Conservation (phyloP, 1,140 invertebrate species). For the Monomorium pharaonis region DNA sequence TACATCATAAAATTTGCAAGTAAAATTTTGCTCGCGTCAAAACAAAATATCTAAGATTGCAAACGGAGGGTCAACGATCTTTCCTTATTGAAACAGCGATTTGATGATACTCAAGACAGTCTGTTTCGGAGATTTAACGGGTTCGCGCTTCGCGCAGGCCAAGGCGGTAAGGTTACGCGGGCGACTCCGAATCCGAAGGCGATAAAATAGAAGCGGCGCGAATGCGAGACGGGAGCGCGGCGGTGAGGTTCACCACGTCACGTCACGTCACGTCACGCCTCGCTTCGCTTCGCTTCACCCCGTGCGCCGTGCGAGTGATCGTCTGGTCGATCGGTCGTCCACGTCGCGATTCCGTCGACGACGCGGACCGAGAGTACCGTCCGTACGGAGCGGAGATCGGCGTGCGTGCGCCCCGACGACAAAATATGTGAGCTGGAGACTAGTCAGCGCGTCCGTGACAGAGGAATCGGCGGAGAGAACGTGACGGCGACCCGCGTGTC, state of each 20-base stretch:
- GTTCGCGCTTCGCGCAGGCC: background rate
- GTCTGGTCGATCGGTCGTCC: background rate
- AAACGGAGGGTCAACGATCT: too few species aligned
- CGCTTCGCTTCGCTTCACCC: background rate
- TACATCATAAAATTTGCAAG: too few species aligned
- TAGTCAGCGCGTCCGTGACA: background rate
- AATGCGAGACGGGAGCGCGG: background rate
- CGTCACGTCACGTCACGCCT: background rate
- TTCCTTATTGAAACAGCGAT: background rate
- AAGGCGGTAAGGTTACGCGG: background rate
- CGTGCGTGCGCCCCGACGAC: background rate
- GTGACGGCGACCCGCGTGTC: background rate
- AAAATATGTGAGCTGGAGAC: background rate
- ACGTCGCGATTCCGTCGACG: background rate
- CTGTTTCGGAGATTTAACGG: background rate
- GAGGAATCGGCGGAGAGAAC: background rate
- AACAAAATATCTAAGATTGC: too few species aligned
- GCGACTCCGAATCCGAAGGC: background rate
- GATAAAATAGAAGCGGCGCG: slow-evolving; percentile 18
- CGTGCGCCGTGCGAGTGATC: background rate
- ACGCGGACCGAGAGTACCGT: background rate
- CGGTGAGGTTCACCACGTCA: background rate
- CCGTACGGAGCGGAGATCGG: background rate
- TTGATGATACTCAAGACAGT: too few species aligned
- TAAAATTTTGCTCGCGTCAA: too few species aligned